Conservation (phyloP, 2,888 invertebrate genomes). For the Drosophila anceps region DNA sequence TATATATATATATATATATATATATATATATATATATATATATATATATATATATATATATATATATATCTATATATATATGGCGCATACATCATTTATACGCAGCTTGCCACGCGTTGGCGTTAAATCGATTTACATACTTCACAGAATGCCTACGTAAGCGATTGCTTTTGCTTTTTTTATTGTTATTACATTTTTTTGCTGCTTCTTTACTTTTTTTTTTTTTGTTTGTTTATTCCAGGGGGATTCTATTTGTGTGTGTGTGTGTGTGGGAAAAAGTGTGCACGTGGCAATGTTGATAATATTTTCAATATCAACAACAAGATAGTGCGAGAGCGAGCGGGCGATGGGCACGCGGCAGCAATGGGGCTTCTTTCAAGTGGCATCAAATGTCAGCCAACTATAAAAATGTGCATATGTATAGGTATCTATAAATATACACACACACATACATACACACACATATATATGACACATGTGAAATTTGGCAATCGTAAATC, state of each 20-base stretch:
- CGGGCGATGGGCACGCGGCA: not conserved
- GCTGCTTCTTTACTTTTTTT: constrained; percentile 5
- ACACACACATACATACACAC: not conserved
- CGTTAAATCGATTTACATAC: constrained; percentile 74
- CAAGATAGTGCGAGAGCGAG: not conserved
- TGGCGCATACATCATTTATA: constrained; percentile 43
- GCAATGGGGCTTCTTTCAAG: constrained; percentile 48
- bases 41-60: not conserved
- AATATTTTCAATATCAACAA: constrained; percentile 48
- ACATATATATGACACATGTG: constrained; percentile 18
- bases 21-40: constrained; percentile 22
- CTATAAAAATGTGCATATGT: constrained; percentile 63
- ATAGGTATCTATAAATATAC: constrained; percentile 13
- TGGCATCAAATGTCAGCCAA: constrained; percentile 70
- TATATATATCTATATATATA: not conserved
- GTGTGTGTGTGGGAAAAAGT: constrained; percentile 26
- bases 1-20: constrained; percentile 22
- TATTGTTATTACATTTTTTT: constrained; percentile 41
- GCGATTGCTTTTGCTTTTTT: constrained; percentile 52
- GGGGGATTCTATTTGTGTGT: constrained; percentile 34
- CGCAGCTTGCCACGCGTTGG: constrained; percentile 56
- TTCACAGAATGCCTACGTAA: constrained; percentile 72
- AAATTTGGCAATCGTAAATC: constrained; percentile 44
- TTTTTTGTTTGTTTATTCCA: constrained; percentile 46
- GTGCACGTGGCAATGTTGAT: constrained; percentile 54